These are phyloP conservation scores for Setophaga kirtlandii DNA, from an alignment of 2,113 vertebrate genomes.

Conservation along the genomic window DNA sequence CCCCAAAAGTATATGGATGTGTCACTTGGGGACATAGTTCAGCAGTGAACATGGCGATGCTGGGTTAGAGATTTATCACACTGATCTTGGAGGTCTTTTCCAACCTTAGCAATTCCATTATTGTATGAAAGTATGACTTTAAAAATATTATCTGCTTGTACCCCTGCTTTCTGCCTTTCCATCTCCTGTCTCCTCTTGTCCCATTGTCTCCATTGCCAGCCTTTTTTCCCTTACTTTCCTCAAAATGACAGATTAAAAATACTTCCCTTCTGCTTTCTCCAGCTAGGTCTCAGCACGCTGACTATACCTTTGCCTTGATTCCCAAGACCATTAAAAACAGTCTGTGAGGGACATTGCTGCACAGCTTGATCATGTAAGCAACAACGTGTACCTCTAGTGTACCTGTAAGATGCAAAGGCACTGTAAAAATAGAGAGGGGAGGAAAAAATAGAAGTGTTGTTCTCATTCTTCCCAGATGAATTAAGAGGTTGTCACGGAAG, in stretches of 20 bases:
- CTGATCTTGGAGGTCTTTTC: background rate
- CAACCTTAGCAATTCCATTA: background rate
- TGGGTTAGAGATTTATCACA: background rate
- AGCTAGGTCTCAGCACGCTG: background rate
- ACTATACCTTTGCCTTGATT: background rate
- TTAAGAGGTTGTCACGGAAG: background rate
- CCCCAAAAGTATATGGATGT: background rate
- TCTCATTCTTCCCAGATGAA: background rate
- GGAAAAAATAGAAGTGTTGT: background rate
- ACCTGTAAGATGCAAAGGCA: background rate
- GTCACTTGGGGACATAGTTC: background rate
- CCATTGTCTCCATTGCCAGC: background rate
- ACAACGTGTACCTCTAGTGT: background rate
- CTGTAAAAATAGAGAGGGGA: background rate
- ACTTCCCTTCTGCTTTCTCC: background rate
- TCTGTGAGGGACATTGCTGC: background rate
- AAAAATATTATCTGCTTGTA: background rate
- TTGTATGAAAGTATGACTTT: background rate
- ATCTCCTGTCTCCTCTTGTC: background rate
- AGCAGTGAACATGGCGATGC: background rate
- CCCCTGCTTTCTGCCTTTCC: background rate
- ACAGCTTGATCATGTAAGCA: background rate
- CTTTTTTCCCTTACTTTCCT: background rate
- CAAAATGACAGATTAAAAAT: background rate
- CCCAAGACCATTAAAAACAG: background rate